These are phyloP conservation scores for Amphipoea lucens DNA, from an alignment of 2,888 invertebrate species.

Conservation along the genomic window DNA sequence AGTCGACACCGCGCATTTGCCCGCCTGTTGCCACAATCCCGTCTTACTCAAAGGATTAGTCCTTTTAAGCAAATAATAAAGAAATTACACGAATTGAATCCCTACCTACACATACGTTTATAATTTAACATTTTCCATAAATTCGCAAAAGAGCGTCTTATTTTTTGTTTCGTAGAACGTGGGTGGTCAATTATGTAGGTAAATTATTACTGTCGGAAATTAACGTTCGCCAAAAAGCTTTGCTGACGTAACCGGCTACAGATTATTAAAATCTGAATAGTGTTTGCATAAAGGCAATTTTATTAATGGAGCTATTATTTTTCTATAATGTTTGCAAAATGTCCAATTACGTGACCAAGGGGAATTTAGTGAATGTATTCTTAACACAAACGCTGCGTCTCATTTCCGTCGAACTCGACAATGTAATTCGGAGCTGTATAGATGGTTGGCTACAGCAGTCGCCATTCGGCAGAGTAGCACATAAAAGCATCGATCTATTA, in stretches of 20 bases:
- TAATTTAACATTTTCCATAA: constrained; percentile 28
- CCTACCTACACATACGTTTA: constrained; percentile 43
- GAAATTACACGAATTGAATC: constrained; percentile 73
- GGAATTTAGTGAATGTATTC: constrained; percentile 22
- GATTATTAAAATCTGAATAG: constrained; percentile 39
- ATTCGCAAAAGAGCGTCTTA: constrained; percentile 26
- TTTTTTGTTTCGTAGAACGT: constrained; percentile 47
- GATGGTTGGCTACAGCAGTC: constrained; percentile 26
- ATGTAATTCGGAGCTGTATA: constrained; percentile 32
- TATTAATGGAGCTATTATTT: constrained; percentile 45
- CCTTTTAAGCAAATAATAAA: constrained; percentile 75
- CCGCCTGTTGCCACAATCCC: constrained; percentile 77
- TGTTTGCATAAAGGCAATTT: constrained; percentile 50
- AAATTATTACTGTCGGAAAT: constrained; percentile 50
- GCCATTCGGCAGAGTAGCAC: constrained; percentile 39
- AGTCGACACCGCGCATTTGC: constrained; percentile 73
- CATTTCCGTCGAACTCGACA: constrained; percentile 25
- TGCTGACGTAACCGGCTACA: constrained; percentile 46
- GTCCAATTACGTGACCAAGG: constrained; percentile 23
- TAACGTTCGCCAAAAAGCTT: constrained; percentile 44
- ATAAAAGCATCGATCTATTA: constrained; percentile 66
- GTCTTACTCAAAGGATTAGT: constrained; percentile 77
- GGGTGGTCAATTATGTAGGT: constrained; percentile 54
- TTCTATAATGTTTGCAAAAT: constrained; percentile 23
- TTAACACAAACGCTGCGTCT: constrained; percentile 5